These are phyloP conservation scores for Antrozous pallidus DNA, from an alignment of 2,797 vertebrate genomes.

Conservation along the genomic window DNA sequence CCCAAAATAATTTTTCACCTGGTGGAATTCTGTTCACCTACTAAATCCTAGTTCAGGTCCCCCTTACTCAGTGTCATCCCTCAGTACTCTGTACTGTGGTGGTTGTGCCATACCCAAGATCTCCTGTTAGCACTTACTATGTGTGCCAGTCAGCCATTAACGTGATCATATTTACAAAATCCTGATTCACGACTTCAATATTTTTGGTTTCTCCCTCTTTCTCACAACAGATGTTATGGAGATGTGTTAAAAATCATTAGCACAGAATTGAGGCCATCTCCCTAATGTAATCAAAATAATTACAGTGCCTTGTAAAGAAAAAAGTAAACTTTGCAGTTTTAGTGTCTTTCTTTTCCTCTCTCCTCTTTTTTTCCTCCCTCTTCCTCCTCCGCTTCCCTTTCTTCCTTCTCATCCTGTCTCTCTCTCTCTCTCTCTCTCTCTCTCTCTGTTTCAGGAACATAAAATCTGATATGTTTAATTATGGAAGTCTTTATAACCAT, in stretches of 20 bases:
- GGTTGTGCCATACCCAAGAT: neutral
- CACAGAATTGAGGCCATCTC: slow-evolving; percentile 56
- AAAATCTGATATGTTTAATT: neutral
- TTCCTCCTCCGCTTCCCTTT: accelerated
- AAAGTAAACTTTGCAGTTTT: neutral
- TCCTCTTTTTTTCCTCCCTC: neutral
- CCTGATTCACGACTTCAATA: slow-evolving; percentile 39
- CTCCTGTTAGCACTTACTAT: neutral
- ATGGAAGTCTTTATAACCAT: neutral
- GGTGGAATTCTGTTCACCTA: neutral
- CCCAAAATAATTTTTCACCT: neutral
- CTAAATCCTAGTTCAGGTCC: neutral
- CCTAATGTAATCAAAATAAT: slow-evolving; percentile 71
- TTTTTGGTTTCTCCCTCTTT: slow-evolving; percentile 50
- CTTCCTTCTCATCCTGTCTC: accelerated
- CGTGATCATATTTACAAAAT: neutral
- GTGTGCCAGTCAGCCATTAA: slow-evolving; percentile 1
- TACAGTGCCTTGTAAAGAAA: slow-evolving; percentile 27
- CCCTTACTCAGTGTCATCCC: neutral
- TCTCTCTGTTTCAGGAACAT: neutral
- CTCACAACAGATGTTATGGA: slow-evolving; percentile 58
- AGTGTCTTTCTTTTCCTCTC: neutral
- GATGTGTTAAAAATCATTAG: slow-evolving; percentile 69
- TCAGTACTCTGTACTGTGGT: neutral
- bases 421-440: neutral